Evolutionary conservation across 2,888 invertebrate species (phyloP).

Genomic region (Mesoligia furuncula): DNA sequence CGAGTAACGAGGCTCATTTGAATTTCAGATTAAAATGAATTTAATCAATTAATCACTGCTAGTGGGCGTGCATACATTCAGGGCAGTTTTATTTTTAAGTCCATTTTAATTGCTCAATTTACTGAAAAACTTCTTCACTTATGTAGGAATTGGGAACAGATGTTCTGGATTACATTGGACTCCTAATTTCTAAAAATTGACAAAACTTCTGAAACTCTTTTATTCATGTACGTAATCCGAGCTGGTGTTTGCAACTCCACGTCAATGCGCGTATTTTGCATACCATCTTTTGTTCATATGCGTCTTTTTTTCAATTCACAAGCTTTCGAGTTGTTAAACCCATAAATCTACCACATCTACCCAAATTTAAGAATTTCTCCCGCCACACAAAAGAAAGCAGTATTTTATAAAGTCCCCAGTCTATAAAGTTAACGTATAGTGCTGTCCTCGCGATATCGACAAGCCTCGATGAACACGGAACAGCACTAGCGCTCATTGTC

Average conservation of each 20-base stretch:
- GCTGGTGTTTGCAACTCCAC: background rate
- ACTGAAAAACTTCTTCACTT: slow-evolving; percentile 12
- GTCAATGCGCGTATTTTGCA: background rate
- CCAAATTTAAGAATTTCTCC: background rate
- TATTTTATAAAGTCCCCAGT: background rate
- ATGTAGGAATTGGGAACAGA: background rate
- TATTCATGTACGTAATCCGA: background rate
- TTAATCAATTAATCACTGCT: slow-evolving; percentile 60
- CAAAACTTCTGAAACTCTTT: background rate
- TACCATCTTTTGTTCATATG: background rate
- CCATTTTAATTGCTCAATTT: slow-evolving; percentile 49
- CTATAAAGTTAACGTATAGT: slow-evolving; percentile 18
- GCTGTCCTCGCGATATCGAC: slow-evolving; percentile 17
- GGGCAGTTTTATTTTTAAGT: slow-evolving; percentile 46
- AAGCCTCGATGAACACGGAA: slow-evolving; percentile 39
- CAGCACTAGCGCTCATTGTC: slow-evolving; percentile 56
- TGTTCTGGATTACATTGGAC: background rate
- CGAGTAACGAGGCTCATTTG: slow-evolving; percentile 54
- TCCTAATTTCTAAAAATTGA: background rate
- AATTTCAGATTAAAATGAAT: slow-evolving; percentile 58
- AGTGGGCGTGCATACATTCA: slow-evolving; percentile 44
- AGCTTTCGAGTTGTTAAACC: background rate
- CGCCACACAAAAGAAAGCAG: background rate
- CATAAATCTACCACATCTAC: background rate
- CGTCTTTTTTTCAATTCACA: background rate